Evolutionary conservation across 2,113 vertebrate genomes (phyloP).

Genomic region (Ovis canadensis): DNA sequence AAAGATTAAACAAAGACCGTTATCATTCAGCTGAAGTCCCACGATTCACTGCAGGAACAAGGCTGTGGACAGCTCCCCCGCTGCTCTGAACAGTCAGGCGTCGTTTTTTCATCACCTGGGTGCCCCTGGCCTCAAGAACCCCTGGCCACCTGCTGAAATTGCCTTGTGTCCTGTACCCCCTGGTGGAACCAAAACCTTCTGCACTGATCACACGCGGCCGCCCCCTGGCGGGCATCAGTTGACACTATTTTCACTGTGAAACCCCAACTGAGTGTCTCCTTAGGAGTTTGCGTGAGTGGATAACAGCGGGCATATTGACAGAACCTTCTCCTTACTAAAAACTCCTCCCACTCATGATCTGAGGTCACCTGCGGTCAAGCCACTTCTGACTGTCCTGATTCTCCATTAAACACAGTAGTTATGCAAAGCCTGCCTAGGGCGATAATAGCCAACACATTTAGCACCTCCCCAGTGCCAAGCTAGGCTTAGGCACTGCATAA

Average conservation of each 20-base stretch:
- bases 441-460: fast-evolving
- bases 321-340: not conserved
- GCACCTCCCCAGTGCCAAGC: not conserved
- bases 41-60: fast-evolving
- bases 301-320: fast-evolving
- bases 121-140: not conserved
- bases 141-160: not conserved
- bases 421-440: not conserved
- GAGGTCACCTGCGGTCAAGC: not conserved
- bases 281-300: not conserved
- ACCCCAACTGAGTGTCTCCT: not conserved
- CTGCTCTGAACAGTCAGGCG: not conserved
- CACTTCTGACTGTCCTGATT: not conserved
- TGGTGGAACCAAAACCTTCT: not conserved
- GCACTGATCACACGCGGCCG: fast-evolving
- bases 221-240: fast-evolving
- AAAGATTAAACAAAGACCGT: not conserved
- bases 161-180: not conserved
- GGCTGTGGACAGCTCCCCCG: not conserved
- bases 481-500: not conserved
- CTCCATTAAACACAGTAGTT: not conserved
- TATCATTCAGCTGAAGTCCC: not conserved
- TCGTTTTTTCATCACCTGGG: not conserved
- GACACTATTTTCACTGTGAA: fast-evolving
- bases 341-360: not conserved